A percentile compares a stretch with the other conserved stretches of the same genome.
phyloP scores from a whole-genome alignment of 1,140 invertebrate genomes.

The Papilio xuthus region DNA sequence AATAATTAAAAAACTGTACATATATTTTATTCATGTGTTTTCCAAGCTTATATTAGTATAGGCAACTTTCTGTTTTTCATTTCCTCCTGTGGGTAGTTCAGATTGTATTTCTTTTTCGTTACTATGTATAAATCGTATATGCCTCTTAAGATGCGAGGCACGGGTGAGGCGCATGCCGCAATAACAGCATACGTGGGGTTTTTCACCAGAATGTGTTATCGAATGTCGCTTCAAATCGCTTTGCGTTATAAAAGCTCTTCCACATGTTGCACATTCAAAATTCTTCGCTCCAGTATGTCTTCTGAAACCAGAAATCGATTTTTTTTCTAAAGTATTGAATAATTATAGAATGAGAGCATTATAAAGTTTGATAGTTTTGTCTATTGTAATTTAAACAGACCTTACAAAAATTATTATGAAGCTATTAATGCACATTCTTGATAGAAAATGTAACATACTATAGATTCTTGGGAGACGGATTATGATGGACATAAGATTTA shows the following conservation, averaged over 20 bases:
- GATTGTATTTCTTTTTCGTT: slow-evolving; percentile 50
- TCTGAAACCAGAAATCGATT: slow-evolving; percentile 54
- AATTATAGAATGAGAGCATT: too few relatives aligned
- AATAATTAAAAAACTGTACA: background rate
- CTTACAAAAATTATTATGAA: too few relatives aligned
- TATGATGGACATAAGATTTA: too few relatives aligned
- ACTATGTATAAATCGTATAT: slow-evolving; percentile 63
- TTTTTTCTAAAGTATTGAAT: slow-evolving; percentile 14
- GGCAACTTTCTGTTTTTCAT: slow-evolving; percentile 56
- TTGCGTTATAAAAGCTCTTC: slow-evolving; percentile 71
- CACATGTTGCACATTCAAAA: slow-evolving; percentile 81
- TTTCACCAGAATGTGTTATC: slow-evolving; percentile 84
- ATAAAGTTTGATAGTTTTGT: too few relatives aligned
- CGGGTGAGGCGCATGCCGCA: slow-evolving; percentile 83
- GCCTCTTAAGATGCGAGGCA: slow-evolving; percentile 70
- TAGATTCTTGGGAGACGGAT: too few relatives aligned
- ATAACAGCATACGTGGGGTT: slow-evolving; percentile 84
- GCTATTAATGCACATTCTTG: too few relatives aligned
- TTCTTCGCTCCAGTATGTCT: slow-evolving; percentile 85
- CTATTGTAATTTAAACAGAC: too few relatives aligned
- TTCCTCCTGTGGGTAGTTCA: slow-evolving; percentile 50
- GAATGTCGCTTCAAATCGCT: slow-evolving; percentile 83
- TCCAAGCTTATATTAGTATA: background rate
- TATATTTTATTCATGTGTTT: slow-evolving; percentile 24
- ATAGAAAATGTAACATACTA: too few relatives aligned